A percentile compares a stretch with the other conserved stretches of the same genome.
Conservation (phyloP, 2,797 vertebrate genomes). For the Bradypus variegatus region DNA sequence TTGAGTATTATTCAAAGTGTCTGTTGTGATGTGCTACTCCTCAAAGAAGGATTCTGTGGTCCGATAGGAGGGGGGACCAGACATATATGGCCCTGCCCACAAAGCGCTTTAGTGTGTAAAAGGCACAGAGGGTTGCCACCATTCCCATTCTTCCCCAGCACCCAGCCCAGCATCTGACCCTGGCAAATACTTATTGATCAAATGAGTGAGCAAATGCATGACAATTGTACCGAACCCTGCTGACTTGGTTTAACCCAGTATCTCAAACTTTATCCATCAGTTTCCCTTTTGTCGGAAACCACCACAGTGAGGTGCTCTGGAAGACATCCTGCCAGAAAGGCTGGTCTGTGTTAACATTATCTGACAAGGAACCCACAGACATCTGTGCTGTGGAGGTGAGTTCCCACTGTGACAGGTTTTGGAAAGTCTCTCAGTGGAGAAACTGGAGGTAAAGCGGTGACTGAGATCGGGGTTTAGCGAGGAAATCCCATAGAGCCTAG, state of each 20-base stretch:
- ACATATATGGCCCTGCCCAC: background rate
- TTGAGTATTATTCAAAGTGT: background rate
- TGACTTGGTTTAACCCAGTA: background rate
- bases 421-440: background rate
- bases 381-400: background rate
- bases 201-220: background rate
- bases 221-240: background rate
- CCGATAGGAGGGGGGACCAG: background rate
- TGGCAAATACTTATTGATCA: background rate
- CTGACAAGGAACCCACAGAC: background rate
- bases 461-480: background rate
- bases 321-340: background rate
- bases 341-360: fast-evolving
- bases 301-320: background rate
- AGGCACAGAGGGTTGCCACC: background rate
- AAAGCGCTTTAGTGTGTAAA: too few relatives aligned
- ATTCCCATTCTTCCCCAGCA: background rate
- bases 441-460: background rate
- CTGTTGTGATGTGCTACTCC: too few relatives aligned
- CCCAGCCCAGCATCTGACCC: background rate
- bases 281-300: background rate
- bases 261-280: background rate
- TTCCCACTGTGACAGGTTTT: background rate
- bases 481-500: fast-evolving
- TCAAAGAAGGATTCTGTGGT: background rate